Evolutionary conservation across 2,888 invertebrate species (phyloP).

Genomic region (Stratiomys singularior): DNA sequence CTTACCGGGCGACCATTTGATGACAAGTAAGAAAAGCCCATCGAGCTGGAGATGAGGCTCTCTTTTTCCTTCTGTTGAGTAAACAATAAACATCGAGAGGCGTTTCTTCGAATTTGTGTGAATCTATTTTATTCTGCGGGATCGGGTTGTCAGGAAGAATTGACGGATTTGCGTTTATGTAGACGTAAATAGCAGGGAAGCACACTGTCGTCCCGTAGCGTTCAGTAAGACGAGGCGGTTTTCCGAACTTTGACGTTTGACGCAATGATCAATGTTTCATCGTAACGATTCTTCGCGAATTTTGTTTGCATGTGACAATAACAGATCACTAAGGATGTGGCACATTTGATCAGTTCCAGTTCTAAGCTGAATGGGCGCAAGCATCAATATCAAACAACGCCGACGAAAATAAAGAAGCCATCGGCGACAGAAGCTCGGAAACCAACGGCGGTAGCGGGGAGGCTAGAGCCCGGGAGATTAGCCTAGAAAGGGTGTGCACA

Average conservation of each 20-base stretch:
- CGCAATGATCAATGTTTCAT: background rate
- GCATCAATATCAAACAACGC: conserved; percentile 16
- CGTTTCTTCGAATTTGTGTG: too few species aligned
- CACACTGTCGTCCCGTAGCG: too few species aligned
- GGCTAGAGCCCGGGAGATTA: conserved; percentile 69
- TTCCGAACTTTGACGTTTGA: background rate
- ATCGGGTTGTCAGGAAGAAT: too few species aligned
- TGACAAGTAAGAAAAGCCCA: too few species aligned
- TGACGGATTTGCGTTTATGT: background rate
- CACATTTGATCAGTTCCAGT: background rate
- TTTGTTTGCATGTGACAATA: background rate
- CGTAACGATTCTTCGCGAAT: background rate
- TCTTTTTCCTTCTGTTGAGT: too few species aligned
- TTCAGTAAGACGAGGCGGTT: too few species aligned
- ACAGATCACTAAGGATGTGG: conserved; percentile 6
- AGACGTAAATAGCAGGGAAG: background rate
- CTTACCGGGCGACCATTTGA: too few species aligned
- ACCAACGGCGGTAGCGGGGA: conserved; percentile 54
- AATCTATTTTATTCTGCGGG: too few species aligned
- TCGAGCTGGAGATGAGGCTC: too few species aligned
- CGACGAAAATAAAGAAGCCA: conserved; percentile 14
- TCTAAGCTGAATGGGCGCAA: conserved; percentile 25
- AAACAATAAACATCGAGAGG: too few species aligned
- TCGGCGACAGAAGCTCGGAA: conserved; percentile 55
- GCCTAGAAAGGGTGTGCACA: conserved; percentile 76